These are phyloP conservation scores for Nemoura dubitans DNA, from an alignment of 2,888 invertebrate genomes.

Conservation along the genomic window DNA sequence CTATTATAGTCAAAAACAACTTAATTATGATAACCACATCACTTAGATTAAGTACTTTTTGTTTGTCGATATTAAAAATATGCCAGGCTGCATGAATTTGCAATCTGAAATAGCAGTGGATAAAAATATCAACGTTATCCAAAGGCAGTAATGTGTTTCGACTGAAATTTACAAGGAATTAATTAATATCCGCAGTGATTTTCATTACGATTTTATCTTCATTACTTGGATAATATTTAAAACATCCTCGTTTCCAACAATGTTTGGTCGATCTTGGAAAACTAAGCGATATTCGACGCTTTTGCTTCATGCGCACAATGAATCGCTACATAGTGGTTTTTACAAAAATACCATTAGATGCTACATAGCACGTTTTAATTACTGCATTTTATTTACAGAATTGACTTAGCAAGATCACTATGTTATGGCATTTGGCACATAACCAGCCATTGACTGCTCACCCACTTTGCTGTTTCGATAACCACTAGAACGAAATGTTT, in stretches of 20 bases:
- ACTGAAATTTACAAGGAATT: not conserved
- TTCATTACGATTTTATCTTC: not conserved
- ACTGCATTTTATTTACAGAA: not conserved
- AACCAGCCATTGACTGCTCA: not conserved
- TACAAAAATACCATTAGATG: not conserved
- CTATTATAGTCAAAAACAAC: not conserved
- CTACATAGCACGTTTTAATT: not conserved
- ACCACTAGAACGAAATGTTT: not conserved
- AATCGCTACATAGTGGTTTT: not conserved
- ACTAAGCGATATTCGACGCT: not conserved
- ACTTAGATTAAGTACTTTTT: not conserved
- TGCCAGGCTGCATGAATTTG: not conserved
- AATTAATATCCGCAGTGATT: not conserved
- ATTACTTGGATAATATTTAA: not conserved
- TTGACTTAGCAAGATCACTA: not conserved
- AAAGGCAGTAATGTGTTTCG: not conserved
- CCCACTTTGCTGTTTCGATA: not conserved
- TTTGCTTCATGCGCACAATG: not conserved
- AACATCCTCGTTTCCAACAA: not conserved
- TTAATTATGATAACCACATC: not conserved
- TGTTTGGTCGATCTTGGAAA: not conserved
- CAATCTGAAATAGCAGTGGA: not conserved
- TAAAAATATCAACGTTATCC: not conserved
- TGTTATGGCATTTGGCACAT: slow-evolving; percentile 7
- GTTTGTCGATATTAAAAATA: not conserved